phyloP scores from a whole-genome alignment of 2,113 vertebrate species.

The Epinephelus lanceolatus region DNA sequence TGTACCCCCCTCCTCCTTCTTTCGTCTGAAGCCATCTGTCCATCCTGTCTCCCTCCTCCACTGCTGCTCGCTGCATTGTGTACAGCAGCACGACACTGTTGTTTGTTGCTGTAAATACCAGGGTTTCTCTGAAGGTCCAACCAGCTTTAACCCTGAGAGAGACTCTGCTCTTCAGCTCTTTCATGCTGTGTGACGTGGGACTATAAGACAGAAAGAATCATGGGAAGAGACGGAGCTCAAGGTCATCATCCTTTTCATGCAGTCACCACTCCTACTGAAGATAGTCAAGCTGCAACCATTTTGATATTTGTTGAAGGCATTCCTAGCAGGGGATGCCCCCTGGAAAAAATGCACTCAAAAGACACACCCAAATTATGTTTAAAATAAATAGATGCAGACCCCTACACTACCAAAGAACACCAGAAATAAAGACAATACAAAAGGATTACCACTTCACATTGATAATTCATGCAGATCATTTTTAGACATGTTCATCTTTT shows the following conservation, averaged over 20 bases:
- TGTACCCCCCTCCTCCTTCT: not conserved
- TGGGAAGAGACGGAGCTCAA: not conserved
- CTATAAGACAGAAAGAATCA: not conserved
- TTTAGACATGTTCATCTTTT: no score
- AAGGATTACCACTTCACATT: no score
- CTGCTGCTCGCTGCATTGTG: slow-evolving; percentile 12
- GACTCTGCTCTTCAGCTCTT: not conserved
- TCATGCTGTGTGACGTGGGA: not conserved
- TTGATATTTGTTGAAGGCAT: not conserved
- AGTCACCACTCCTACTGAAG: not conserved
- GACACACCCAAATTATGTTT: no score
- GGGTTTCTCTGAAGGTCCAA: not conserved
- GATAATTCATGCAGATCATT: no score
- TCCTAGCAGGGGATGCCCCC: not conserved
- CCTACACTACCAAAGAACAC: no score
- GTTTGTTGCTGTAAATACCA: not conserved
- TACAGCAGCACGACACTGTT: not conserved
- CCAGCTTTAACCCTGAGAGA: not conserved
- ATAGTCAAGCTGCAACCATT: not conserved
- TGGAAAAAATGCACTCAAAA: no score
- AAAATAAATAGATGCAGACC: no score
- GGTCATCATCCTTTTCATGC: not conserved
- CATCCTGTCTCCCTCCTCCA: slow-evolving; percentile 6
- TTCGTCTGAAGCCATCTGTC: slow-evolving; percentile 68
- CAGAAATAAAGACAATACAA: no score